Conservation (phyloP, 2,113 vertebrate genomes). For the Lucifuga dentata region DNA sequence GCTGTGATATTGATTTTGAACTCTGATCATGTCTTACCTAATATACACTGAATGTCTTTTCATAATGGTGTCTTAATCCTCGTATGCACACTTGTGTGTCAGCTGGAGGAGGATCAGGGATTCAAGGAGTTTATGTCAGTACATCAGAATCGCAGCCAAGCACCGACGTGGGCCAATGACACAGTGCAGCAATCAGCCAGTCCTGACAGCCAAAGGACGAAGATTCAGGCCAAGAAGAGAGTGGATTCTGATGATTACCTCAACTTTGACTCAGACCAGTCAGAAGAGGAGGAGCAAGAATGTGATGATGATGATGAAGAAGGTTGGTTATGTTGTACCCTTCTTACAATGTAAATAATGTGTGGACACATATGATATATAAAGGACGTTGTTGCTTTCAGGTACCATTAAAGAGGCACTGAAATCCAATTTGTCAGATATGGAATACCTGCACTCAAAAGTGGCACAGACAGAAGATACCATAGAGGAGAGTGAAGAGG, state of each 20-base stretch:
- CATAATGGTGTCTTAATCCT: no score
- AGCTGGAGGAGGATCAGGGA: slow-evolving; percentile 88
- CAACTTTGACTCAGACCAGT: slow-evolving; percentile 91
- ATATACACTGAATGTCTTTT: no score
- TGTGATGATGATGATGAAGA: neutral
- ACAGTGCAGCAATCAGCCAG: slow-evolving; percentile 64
- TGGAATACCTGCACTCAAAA: slow-evolving; percentile 96
- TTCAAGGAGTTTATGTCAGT: slow-evolving; percentile 94
- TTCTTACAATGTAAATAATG: neutral
- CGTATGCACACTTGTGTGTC: slow-evolving; percentile 26
- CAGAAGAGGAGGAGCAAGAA: slow-evolving; percentile 79
- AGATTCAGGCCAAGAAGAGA: slow-evolving; percentile 66
- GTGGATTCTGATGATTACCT: slow-evolving; percentile 86
- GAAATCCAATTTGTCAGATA: slow-evolving; percentile 88
- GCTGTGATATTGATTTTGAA: neutral
- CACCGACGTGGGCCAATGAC: slow-evolving; percentile 92
- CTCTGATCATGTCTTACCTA: no score
- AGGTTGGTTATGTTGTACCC: slow-evolving; percentile 38
- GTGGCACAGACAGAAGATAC: slow-evolving; percentile 77
- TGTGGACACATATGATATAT: no score
- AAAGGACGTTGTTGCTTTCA: slow-evolving; percentile 40
- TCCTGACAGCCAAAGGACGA: slow-evolving; percentile 10
- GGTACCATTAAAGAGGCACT: slow-evolving; percentile 74
- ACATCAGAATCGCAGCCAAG: slow-evolving; percentile 90
- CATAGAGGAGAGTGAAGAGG: slow-evolving; percentile 42